These are phyloP conservation scores for Drosophila lacteicornis DNA, from an alignment of 1,140 invertebrate genomes.

Conservation along the genomic window DNA sequence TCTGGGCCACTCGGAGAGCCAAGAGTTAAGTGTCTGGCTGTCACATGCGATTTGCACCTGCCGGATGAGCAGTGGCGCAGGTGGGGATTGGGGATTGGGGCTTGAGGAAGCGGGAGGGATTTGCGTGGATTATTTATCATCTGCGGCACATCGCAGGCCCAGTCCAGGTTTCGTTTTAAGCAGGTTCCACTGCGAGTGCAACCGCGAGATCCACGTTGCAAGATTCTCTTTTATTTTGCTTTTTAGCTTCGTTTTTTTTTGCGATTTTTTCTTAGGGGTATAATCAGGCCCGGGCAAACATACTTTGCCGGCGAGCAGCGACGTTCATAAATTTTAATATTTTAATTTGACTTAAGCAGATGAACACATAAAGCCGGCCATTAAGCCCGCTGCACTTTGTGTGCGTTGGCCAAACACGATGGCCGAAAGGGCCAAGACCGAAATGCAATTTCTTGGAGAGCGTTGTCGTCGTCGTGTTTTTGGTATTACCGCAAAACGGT, in stretches of 20 bases:
- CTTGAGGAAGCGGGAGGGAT: constrained; percentile 40
- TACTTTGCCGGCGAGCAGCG: constrained; percentile 38
- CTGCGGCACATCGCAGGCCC: constrained; percentile 61
- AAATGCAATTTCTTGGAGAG: constrained; percentile 69
- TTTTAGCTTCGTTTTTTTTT: constrained; percentile 8
- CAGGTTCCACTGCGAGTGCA: constrained; percentile 44
- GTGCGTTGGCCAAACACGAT: constrained; percentile 40
- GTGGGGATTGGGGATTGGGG: constrained; percentile 21
- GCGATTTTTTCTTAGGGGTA: constrained; percentile 19
- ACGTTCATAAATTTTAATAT: constrained; percentile 82
- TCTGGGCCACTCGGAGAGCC: constrained; percentile 56
- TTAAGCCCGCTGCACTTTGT: constrained; percentile 47
- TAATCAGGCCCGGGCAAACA: constrained; percentile 55
- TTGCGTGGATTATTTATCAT: constrained; percentile 83
- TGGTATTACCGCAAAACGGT: constrained; percentile 64
- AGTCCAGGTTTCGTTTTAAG: constrained; percentile 72
- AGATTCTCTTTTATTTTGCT: constrained; percentile 59
- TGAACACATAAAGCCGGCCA: constrained; percentile 74
- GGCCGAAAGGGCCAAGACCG: constrained; percentile 23
- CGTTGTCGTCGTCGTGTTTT: constrained; percentile 38
- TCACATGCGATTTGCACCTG: constrained; percentile 83
- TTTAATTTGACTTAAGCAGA: constrained; percentile 75
- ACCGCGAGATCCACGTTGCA: constrained; percentile 73
- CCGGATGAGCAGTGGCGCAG: constrained; percentile 76
- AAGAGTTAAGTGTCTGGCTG: constrained; percentile 83